These are phyloP conservation scores for Eulithis testata DNA, from an alignment of 2,888 invertebrate genomes.

Conservation along the genomic window DNA sequence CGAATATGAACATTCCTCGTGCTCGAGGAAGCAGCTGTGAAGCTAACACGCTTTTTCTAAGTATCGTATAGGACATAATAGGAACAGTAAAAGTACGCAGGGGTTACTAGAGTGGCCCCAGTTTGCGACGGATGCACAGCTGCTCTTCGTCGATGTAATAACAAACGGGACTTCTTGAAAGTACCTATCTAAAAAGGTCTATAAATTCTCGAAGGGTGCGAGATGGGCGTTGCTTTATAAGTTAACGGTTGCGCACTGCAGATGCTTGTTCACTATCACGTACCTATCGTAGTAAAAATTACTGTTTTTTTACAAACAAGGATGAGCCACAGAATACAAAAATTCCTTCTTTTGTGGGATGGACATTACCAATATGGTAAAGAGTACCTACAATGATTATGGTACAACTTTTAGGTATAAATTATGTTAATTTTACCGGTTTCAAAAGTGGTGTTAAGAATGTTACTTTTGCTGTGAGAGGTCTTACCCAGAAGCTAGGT, in stretches of 20 bases:
- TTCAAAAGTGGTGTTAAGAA: neutral
- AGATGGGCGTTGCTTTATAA: constrained; percentile 50
- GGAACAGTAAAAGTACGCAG: neutral
- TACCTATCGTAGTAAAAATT: neutral
- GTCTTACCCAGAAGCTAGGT: too few species aligned
- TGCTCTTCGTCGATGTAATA: constrained; percentile 52
- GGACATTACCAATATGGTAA: neutral
- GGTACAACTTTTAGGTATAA: neutral
- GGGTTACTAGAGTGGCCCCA: constrained; percentile 47
- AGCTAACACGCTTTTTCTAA: constrained; percentile 1
- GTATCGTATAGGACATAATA: neutral
- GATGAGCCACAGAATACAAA: neutral
- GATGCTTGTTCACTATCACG: constrained; percentile 13
- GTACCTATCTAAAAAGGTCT: constrained; percentile 47
- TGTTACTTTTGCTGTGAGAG: neutral
- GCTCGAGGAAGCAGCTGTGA: constrained; percentile 22
- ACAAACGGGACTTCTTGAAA: constrained; percentile 32
- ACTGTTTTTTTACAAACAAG: neutral
- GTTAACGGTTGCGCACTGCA: constrained; percentile 43
- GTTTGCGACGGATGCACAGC: constrained; percentile 61
- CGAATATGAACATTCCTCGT: constrained; percentile 1
- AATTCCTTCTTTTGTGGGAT: neutral
- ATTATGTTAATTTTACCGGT: neutral
- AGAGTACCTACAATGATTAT: neutral
- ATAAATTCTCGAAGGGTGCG: constrained; percentile 55